Evolutionary conservation across 2,888 invertebrate species (phyloP), one percentile per base, ranked within the genome.

Genomic region (Andrena fulva): DNA sequence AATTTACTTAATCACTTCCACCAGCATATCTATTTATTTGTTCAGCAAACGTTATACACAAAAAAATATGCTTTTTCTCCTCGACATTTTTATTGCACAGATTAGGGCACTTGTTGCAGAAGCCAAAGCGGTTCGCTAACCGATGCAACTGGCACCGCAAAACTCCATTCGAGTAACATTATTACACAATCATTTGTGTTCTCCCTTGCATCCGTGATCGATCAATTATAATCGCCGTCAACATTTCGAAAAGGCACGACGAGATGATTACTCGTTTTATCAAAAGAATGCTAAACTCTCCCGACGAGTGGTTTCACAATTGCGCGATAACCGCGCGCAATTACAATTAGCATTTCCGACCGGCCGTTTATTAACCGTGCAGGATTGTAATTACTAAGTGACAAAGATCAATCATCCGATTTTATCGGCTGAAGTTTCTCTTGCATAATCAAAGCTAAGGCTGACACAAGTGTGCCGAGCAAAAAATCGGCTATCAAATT

Each of bases 341-440:
- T 42, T 42, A 42, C 12, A 42, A 42, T 42, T 42, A 42, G 4
- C 1, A 42, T 12, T 42, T 12, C 1, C 12, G 42, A 42, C 12
- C 42, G 4, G 42, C 12, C 12, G 12, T 42, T 42, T 24, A n/a
- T 24, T 56, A 68, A 74, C 62, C 52, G 20, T 31, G 24, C 29
- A 5, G 31, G n/a, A 4, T 29, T 52, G 8, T 20, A 78, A 79
- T 75, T 56, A 74, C 16, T 29, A 24, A 42, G 42, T 12, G 62
- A 50, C 16, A 24, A 63, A 2, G 10, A 48, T 24, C 60, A 16
- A 33, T 12, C 16, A 50, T 16, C 12, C 12, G 12, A 42, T 42
- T 42, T 12, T 42, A 42, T 42, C 12, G 12, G 42, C 42, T 3
- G 42, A 12, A 12, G 24, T 12, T 33, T 29, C 27, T 54, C 24